These are phyloP conservation scores for Rhegmatorhina hoffmannsi DNA, from an alignment of 2,113 vertebrate species.

Conservation along the genomic window DNA sequence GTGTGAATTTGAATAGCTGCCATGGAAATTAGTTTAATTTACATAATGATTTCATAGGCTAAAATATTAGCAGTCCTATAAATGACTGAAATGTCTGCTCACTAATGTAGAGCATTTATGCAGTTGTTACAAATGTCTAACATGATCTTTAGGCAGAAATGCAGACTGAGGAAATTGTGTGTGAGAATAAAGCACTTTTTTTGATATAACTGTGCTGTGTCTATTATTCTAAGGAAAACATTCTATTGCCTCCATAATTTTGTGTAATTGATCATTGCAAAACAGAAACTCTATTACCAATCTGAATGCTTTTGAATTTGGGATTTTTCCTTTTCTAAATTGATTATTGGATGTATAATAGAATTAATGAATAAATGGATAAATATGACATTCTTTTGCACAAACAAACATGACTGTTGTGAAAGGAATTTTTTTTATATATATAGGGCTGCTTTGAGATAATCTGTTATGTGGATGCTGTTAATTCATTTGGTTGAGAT, in stretches of 20 bases:
- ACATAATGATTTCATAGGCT: constrained; percentile 49
- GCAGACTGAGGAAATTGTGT: constrained; percentile 5
- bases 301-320: neutral
- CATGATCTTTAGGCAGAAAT: constrained; percentile 36
- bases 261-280: neutral
- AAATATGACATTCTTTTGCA: neutral
- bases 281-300: neutral
- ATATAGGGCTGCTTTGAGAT: neutral
- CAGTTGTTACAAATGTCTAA: constrained; percentile 7
- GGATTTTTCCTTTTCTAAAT: neutral
- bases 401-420: neutral
- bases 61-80: constrained; percentile 53
- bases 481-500: neutral
- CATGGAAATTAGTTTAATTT: constrained; percentile 55
- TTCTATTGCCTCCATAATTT: accelerated
- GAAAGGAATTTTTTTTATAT: neutral
- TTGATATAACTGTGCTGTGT: neutral
- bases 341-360: neutral
- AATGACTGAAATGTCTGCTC: constrained; percentile 39
- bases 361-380: neutral
- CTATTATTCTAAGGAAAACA: neutral
- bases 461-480: neutral
- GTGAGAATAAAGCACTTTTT: constrained; percentile 17
- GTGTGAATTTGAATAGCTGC: constrained; percentile 45
- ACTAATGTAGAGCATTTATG: constrained; percentile 10